phyloP scores from a whole-genome alignment of 2,797 vertebrate genomes.

The Myiothlypis coronata region DNA sequence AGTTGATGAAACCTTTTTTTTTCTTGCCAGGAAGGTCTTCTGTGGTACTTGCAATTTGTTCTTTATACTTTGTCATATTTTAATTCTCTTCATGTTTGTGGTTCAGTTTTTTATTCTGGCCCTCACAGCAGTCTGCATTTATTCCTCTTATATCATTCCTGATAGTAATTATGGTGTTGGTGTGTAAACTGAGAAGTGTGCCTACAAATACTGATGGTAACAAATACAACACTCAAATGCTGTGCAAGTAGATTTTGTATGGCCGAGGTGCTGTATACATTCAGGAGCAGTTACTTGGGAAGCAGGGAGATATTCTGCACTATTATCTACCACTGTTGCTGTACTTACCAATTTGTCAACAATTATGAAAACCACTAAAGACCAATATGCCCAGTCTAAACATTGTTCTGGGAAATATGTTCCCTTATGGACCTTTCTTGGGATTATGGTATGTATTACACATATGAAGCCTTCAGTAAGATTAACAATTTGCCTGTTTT shows the following conservation, averaged over 20 bases:
- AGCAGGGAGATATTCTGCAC: neutral
- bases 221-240: neutral
- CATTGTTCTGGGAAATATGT: neutral
- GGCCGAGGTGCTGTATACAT: neutral
- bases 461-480: neutral
- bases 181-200: neutral
- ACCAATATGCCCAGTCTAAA: neutral
- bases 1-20: neutral
- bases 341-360: neutral
- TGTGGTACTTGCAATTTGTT: neutral
- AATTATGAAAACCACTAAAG: neutral
- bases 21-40: neutral
- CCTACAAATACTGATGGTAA: neutral
- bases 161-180: fast-evolving
- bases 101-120: neutral
- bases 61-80: neutral
- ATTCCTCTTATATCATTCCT: neutral
- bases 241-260: neutral
- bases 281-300: neutral
- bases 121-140: neutral
- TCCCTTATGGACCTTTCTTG: neutral
- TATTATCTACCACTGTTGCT: neutral
- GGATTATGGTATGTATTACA: neutral
- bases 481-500: neutral
- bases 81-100: neutral